A percentile compares a stretch with the other conserved stretches of the same genome.
phyloP scores from a whole-genome alignment of 2,797 vertebrate species.

The Zalophus californianus region DNA sequence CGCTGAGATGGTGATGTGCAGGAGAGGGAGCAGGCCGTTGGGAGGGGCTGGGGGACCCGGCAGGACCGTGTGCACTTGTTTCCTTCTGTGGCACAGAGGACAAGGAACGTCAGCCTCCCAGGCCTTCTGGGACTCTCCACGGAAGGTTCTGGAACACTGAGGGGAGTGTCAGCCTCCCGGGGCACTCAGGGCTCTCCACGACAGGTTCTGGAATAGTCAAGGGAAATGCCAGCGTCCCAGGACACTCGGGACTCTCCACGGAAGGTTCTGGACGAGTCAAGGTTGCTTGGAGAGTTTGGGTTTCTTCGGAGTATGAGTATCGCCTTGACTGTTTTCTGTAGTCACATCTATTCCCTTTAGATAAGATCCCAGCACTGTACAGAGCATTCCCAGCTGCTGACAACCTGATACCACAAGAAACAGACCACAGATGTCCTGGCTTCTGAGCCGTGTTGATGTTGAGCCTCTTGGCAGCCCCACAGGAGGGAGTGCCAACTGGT shows the following conservation, averaged over 20 bases:
- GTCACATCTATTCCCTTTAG: too few species aligned
- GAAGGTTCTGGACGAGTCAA: not conserved
- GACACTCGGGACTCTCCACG: not conserved
- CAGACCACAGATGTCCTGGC: accelerated
- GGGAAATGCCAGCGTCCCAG: too few species aligned
- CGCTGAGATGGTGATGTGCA: accelerated
- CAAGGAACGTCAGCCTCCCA: too few species aligned
- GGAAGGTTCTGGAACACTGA: not conserved
- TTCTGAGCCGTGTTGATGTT: accelerated
- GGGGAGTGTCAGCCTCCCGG: too few species aligned
- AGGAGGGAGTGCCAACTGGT: not conserved
- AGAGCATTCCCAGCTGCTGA: not conserved
- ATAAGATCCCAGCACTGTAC: not conserved
- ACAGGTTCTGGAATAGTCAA: not conserved
- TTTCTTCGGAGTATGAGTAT: not conserved
- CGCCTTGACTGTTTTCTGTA: accelerated
- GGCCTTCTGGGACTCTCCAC: not conserved
- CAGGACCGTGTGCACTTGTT: not conserved
- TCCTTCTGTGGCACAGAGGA: not conserved
- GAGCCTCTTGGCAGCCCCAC: not conserved
- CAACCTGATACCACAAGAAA: not conserved
- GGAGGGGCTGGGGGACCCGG: not conserved
- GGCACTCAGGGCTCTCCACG: not conserved
- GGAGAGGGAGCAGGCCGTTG: not conserved
- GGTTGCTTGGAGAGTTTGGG: not conserved